Conservation (phyloP, 35 echinoderm and acorn worm species). For the Stichopus chloronotus region DNA sequence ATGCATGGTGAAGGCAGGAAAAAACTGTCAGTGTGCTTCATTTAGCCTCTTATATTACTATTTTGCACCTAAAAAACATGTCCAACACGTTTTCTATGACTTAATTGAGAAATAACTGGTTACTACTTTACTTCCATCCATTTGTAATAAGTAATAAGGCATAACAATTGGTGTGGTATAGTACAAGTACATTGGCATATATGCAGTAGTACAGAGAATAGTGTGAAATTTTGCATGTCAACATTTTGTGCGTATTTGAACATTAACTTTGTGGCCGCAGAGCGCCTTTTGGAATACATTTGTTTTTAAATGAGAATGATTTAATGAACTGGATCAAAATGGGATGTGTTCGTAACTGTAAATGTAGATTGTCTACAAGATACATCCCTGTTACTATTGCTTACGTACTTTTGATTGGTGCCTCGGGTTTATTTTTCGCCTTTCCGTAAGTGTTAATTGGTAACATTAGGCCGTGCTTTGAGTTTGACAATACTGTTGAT, state of each 20-base stretch:
- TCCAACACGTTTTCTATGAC: not conserved
- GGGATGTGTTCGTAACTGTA: constrained; percentile 69
- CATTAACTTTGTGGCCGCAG: not conserved
- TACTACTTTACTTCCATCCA: not conserved
- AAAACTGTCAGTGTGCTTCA: too few relatives aligned
- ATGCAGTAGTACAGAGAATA: not conserved
- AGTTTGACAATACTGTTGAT: too few relatives aligned
- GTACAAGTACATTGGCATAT: not conserved
- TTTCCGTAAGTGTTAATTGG: constrained; percentile 88
- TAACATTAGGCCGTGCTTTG: too few relatives aligned
- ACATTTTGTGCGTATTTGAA: too few relatives aligned
- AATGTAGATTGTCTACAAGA: constrained; percentile 85
- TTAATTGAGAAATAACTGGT: not conserved
- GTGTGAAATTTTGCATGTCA: too few relatives aligned
- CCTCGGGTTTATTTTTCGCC: constrained; percentile 76
- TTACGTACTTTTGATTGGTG: constrained; percentile 71
- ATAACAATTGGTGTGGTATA: not conserved
- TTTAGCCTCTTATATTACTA: not conserved
- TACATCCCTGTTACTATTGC: constrained; percentile 86
- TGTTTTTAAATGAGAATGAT: constrained; percentile 7
- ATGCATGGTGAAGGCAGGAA: too few relatives aligned
- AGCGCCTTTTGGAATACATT: not conserved
- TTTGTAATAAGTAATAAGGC: not conserved
- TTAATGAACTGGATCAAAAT: constrained; percentile 30
- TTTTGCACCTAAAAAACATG: not conserved